Conservation (phyloP, 2,797 vertebrate species). For the Zalophus californianus region DNA sequence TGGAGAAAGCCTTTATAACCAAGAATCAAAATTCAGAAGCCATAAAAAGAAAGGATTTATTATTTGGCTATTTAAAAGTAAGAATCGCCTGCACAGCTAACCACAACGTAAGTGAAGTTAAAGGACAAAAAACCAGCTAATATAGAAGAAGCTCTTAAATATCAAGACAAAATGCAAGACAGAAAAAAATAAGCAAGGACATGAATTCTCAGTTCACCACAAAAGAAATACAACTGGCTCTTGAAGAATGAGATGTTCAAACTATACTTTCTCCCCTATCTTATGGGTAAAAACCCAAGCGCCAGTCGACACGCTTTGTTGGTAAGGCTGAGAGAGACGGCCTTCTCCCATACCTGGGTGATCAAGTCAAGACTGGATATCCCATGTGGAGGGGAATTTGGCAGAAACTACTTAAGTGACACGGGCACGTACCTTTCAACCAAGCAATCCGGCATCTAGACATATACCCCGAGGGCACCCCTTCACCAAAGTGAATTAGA, state of each 20-base stretch:
- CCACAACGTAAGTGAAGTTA: not conserved
- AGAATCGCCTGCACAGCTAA: not conserved
- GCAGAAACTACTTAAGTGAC: not conserved
- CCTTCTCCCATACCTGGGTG: not conserved
- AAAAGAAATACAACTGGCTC: not conserved
- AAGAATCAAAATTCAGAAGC: conserved; percentile 9
- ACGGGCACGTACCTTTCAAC: not conserved
- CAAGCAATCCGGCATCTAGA: not conserved
- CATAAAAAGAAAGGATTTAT: not conserved
- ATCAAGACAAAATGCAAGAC: not conserved
- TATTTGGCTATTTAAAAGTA: not conserved
- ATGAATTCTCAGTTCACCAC: not conserved
- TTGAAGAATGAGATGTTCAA: not conserved
- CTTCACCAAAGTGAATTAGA: not conserved
- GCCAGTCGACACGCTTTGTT: not conserved
- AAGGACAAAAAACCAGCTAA: not conserved
- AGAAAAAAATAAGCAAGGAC: not conserved
- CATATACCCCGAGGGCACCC: not conserved
- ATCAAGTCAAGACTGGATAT: not conserved
- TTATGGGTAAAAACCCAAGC: not conserved
- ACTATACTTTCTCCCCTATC: not conserved
- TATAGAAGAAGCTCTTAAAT: not conserved
- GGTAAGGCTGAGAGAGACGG: not conserved
- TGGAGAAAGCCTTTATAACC: not conserved
- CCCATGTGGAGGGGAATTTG: not conserved